Percentiles rank a stretch among this genome's conserved stretches.
These are phyloP conservation scores for Chironomus striatipennis DNA, from an alignment of 1,140 invertebrate genomes.

Conservation along the genomic window DNA sequence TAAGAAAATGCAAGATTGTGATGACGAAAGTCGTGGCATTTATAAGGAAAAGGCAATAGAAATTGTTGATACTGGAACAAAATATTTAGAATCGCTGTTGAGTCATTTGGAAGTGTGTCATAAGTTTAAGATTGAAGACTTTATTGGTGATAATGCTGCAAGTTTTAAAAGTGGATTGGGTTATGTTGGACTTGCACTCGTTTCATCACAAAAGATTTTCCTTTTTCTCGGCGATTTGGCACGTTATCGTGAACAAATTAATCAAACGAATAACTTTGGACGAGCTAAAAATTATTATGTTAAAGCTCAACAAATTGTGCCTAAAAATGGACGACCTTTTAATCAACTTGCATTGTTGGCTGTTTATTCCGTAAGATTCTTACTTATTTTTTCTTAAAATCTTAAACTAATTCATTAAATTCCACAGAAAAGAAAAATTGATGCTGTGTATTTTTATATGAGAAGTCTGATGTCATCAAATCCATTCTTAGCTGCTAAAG, in stretches of 20 bases:
- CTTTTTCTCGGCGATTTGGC: constrained; percentile 86
- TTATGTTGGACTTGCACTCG: constrained; percentile 62
- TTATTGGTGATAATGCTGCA: constrained; percentile 37
- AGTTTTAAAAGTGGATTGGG: constrained; percentile 54
- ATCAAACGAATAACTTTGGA: constrained; percentile 74
- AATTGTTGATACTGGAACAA: constrained; percentile 71
- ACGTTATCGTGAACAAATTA: constrained; percentile 77
- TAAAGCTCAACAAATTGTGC: constrained; percentile 87
- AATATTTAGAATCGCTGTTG: constrained; percentile 69
- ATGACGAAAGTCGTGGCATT: constrained; percentile 40
- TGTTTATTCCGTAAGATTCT: constrained; percentile 69
- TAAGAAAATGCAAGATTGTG: constrained; percentile 51
- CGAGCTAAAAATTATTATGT: constrained; percentile 84
- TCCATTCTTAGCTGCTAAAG: constrained; percentile 80
- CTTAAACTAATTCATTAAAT: constrained; percentile 29
- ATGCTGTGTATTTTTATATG: constrained; percentile 97
- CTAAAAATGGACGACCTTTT: constrained; percentile 90
- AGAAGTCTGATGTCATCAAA: constrained; percentile 88
- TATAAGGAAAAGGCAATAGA: constrained; percentile 58
- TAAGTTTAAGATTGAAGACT: constrained; percentile 61
- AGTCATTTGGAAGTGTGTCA: constrained; percentile 63
- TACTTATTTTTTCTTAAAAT: constrained; percentile 24
- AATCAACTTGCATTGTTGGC: constrained; percentile 91
- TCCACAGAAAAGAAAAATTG: constrained; percentile 77
- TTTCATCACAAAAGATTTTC: constrained; percentile 79